phyloP scores from a whole-genome alignment of 2,113 vertebrate species.

The Microtus pennsylvanicus region DNA sequence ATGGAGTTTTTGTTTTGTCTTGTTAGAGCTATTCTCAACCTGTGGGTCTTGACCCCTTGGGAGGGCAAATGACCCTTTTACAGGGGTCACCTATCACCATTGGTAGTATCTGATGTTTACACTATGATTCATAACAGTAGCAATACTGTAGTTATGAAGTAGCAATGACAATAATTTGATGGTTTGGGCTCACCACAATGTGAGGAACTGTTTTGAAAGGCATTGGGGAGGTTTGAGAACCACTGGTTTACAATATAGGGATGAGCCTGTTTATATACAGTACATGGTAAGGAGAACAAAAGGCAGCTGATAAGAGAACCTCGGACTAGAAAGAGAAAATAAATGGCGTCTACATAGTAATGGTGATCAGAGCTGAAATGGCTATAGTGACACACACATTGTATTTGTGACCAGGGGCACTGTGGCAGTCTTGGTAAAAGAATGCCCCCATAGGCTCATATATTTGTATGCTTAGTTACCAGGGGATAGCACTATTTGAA shows the following conservation, averaged over 20 bases:
- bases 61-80: neutral
- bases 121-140: neutral
- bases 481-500: neutral
- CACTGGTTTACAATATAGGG: neutral
- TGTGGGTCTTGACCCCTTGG: neutral
- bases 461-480: neutral
- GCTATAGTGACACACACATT: neutral
- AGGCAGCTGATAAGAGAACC: conserved; percentile 2
- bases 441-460: neutral
- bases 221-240: neutral
- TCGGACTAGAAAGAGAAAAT: conserved; percentile 10
- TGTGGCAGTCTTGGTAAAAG: neutral
- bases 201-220: neutral
- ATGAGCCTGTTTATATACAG: neutral
- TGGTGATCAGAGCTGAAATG: neutral
- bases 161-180: neutral
- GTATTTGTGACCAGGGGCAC: neutral
- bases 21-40: neutral
- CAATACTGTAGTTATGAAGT: neutral
- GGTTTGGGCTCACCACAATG: neutral
- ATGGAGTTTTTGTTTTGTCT: neutral
- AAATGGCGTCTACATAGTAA: neutral
- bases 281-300: conserved; percentile 37
- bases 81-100: neutral
- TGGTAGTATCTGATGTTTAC: no score